A percentile compares a stretch with the other conserved stretches of the same genome.
Conservation (phyloP, 2,113 vertebrate genomes). For the Mugil cephalus region DNA sequence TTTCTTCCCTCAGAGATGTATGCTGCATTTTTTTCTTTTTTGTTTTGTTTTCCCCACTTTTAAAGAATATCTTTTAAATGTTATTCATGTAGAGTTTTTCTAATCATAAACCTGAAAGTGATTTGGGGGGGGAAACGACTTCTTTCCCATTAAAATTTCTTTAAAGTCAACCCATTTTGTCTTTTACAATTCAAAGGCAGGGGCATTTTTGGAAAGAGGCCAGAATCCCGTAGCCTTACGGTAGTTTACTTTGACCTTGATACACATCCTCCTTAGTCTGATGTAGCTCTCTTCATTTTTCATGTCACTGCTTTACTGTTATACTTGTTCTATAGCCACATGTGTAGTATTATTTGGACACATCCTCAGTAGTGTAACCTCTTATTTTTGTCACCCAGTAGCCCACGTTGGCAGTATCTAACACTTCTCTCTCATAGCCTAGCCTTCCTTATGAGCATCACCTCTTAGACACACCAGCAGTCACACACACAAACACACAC, state of each 20-base stretch:
- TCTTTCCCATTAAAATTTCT: constrained; percentile 45
- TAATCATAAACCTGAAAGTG: constrained; percentile 49
- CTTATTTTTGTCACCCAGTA: constrained; percentile 78
- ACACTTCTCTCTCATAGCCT: constrained; percentile 79
- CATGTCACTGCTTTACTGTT: constrained; percentile 81
- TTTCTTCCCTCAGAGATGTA: not conserved
- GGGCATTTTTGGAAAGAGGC: constrained; percentile 83
- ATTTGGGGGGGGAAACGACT: constrained; percentile 23
- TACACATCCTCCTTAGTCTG: constrained; percentile 79
- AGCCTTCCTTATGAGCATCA: constrained; percentile 77
- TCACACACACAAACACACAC: constrained; percentile 69
- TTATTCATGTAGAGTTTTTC: constrained; percentile 51
- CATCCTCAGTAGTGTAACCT: constrained; percentile 76
- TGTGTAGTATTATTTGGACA: constrained; percentile 76
- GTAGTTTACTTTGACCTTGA: constrained; percentile 84
- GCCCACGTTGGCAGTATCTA: constrained; percentile 81
- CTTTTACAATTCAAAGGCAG: constrained; percentile 82
- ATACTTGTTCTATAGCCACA: constrained; percentile 75
- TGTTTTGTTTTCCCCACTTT: not conserved
- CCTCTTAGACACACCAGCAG: constrained; percentile 77
- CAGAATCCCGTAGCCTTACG: constrained; percentile 83
- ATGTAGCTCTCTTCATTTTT: constrained; percentile 75
- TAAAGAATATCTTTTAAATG: not conserved
- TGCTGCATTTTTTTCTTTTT: constrained; percentile 8
- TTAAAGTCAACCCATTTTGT: constrained; percentile 75